These are phyloP conservation scores for Aporrectodea caliginosa DNA, from an alignment of 1,140 invertebrate species.

Conservation along the genomic window DNA sequence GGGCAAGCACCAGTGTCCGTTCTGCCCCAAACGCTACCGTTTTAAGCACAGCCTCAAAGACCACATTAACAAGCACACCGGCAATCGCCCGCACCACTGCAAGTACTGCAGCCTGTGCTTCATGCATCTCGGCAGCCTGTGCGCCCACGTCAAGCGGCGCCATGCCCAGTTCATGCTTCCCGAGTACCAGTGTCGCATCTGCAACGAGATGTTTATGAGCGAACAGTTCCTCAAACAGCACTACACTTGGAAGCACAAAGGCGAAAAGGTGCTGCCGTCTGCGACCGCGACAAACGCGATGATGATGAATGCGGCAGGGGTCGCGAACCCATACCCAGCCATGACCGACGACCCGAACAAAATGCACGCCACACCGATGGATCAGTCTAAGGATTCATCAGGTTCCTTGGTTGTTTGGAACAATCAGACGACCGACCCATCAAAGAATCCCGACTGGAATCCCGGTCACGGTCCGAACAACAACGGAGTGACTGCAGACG, in stretches of 20 bases:
- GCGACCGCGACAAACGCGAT: neutral
- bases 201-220: constrained; percentile 21
- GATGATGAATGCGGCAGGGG: neutral
- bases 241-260: constrained; percentile 29
- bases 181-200: constrained; percentile 30
- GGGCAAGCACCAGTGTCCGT: constrained; percentile 31
- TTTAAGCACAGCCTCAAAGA: constrained; percentile 34
- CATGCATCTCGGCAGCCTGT: constrained; percentile 30
- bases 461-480: neutral
- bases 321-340: neutral
- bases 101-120: constrained; percentile 28
- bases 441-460: neutral
- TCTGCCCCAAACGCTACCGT: constrained; percentile 28
- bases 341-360: neutral
- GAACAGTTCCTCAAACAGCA: constrained; percentile 31
- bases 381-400: neutral
- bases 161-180: constrained; percentile 9
- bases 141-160: constrained; percentile 27
- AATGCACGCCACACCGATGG: neutral
- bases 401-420: neutral
- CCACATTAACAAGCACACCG: constrained; percentile 33
- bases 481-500: neutral
- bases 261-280: neutral
- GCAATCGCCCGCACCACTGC: constrained; percentile 29
- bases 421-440: neutral